These are phyloP conservation scores for Trichonephila clavipes DNA, from an alignment of 1,140 invertebrate species.

Conservation along the genomic window DNA sequence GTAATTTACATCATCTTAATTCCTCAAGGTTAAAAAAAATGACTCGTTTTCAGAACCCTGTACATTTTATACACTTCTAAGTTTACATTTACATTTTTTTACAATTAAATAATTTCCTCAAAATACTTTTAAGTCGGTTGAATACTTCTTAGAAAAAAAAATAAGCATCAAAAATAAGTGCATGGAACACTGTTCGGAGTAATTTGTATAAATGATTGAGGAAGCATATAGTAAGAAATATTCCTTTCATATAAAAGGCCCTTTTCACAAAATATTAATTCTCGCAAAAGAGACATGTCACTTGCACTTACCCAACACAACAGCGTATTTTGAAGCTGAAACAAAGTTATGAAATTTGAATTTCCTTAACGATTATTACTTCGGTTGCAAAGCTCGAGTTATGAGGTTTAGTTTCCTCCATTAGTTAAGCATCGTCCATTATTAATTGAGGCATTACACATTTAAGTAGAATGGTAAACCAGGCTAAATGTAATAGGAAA, in stretches of 20 bases:
- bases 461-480: neutral
- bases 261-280: neutral
- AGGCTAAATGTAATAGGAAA: too few relatives aligned
- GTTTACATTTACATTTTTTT: too few relatives aligned
- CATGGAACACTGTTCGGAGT: too few relatives aligned
- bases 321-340: neutral
- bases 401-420: conserved; percentile 37
- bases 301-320: neutral
- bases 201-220: too few relatives aligned
- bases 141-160: too few relatives aligned
- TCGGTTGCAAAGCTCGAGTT: neutral
- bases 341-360: conserved; percentile 36
- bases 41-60: too few relatives aligned
- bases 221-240: neutral
- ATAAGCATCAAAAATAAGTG: too few relatives aligned
- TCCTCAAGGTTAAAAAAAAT: too few relatives aligned
- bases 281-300: neutral
- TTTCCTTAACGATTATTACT: conserved; percentile 26
- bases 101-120: too few relatives aligned
- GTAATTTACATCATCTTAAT: too few relatives aligned
- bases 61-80: too few relatives aligned
- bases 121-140: too few relatives aligned
- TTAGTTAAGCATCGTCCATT: neutral
- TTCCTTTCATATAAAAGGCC: neutral
- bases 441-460: conserved; percentile 23